Base-by-base conservation (phyloP, 2,888 invertebrate genomes). In the Cybosia mesomella region DNA sequence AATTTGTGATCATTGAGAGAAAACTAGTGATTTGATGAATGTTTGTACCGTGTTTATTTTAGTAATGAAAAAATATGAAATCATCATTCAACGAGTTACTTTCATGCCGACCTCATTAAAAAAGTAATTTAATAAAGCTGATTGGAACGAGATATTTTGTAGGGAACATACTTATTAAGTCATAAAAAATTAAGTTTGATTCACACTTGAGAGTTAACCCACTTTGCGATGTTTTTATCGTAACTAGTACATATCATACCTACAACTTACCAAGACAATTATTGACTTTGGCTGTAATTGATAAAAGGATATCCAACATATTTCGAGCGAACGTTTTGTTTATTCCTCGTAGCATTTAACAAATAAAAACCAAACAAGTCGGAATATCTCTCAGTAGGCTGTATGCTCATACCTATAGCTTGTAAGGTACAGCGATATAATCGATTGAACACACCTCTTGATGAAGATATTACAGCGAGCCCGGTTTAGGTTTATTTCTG, bases 381-480 rank as follows among this genome's bases (percentile, higher is more conserved):
- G 67, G 64, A 74, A 69, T 72, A 76, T 73, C 55, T 73, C 58
- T 71, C 64, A 57, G 75, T 72, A 71, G 70, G 73, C 63, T 66
- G 66, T 80, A 78, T 80, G 80, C 74, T 79, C 69, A 75, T 77
- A 79, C 76, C 72, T 80, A 81, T 72, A 73, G 77, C 77, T 76
- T 78, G 77, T 79, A 83, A 79, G 73, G 82, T 85, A 84, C 85
- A 82, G 81, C 87, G 84, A 87, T 85, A 85, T 91, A 92, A 93
- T 93, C 92, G 93, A 92, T 92, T 87, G 91, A 90, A 89, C 91
- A 92, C 92, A 92, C 92, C 92, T 92, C 92, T 91, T 90, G 91
- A 94, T 93, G 91, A 93, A 93, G 93, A 92, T 92, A 92, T 93
- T 92, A 90, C 87, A 78, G 79, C 83, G 83, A 87, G 86, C 90